Percentiles rank a stretch among this genome's conserved stretches.
phyloP scores from a whole-genome alignment of 2,113 vertebrate genomes.

The Tonatia bakeri region DNA sequence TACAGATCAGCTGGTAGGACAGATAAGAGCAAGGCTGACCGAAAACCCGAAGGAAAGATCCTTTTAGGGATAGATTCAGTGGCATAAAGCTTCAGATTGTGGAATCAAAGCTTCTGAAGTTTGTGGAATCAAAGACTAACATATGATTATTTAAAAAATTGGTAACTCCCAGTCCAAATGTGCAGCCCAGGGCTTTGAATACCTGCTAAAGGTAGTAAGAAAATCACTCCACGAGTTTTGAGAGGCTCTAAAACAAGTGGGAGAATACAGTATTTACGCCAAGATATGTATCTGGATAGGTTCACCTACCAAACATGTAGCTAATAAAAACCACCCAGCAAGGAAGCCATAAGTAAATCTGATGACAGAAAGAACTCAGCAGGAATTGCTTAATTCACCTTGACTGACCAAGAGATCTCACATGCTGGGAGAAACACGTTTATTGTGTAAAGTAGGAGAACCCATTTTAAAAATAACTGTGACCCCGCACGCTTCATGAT shows the following conservation, averaged over 20 bases:
- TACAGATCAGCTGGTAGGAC: background rate
- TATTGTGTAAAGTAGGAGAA: background rate
- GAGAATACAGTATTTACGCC: background rate
- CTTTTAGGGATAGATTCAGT: background rate
- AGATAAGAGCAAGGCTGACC: background rate
- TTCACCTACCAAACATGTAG: background rate
- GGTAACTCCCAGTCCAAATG: background rate
- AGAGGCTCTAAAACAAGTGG: background rate
- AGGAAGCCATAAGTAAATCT: background rate
- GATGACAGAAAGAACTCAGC: background rate
- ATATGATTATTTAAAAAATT: background rate
- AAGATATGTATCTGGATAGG: too few relatives aligned
- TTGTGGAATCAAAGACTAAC: background rate
- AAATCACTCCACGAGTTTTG: background rate
- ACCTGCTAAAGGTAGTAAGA: background rate
- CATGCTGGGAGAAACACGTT: background rate
- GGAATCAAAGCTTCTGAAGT: too few relatives aligned
- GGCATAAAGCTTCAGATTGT: background rate
- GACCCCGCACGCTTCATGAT: background rate
- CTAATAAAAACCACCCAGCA: background rate
- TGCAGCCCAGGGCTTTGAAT: background rate
- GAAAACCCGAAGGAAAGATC: background rate
- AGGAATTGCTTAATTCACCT: background rate
- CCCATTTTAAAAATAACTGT: background rate
- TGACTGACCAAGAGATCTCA: background rate